These are phyloP conservation scores for Gonatopus flavifemur DNA, from an alignment of 1,140 invertebrate species.

Conservation along the genomic window DNA sequence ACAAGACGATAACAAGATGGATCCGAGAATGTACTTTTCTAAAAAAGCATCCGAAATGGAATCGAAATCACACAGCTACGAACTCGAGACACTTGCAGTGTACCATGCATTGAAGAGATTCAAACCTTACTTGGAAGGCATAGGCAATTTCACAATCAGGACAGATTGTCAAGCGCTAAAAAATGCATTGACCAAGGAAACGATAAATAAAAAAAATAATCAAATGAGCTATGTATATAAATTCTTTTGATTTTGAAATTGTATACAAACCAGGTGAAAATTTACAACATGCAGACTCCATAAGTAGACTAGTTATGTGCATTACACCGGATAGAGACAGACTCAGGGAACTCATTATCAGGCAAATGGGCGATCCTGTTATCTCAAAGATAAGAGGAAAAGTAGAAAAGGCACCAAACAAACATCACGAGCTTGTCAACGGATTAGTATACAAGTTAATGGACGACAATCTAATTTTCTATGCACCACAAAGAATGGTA, in stretches of 20 bases:
- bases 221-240: not conserved
- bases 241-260: not conserved
- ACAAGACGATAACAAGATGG: not conserved
- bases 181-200: not conserved
- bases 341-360: too few relatives aligned
- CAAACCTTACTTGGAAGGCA: not conserved
- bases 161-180: not conserved
- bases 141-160: not conserved
- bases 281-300: not conserved
- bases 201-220: not conserved
- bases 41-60: not conserved
- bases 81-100: not conserved
- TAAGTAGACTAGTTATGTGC: not conserved
- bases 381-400: too few relatives aligned
- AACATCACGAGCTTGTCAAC: too few relatives aligned
- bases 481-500: too few relatives aligned
- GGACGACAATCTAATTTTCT: too few relatives aligned
- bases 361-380: too few relatives aligned
- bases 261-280: not conserved
- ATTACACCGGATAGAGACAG: too few relatives aligned
- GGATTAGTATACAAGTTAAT: too few relatives aligned
- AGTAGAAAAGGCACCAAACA: too few relatives aligned
- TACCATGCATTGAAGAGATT: not conserved
- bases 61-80: not conserved
- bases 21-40: not conserved